Percentiles rank a stretch among this genome's conserved stretches.
Conservation (phyloP, 2,888 invertebrate genomes). For the Papilio demoleus region DNA sequence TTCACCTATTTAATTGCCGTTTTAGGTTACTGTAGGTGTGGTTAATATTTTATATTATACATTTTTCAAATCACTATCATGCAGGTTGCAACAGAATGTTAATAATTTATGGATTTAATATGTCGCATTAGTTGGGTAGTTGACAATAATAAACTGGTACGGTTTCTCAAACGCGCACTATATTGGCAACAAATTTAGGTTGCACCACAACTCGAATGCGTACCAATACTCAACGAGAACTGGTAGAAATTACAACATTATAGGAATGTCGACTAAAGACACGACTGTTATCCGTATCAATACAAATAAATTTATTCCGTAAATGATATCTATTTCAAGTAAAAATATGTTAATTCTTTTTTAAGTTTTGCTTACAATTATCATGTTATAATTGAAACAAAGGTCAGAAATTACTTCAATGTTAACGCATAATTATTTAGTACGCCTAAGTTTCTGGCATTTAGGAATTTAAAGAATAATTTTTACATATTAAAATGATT, state of each 20-base stretch:
- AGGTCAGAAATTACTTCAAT: background rate
- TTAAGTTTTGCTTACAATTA: background rate
- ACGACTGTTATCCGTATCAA: slow-evolving; percentile 26
- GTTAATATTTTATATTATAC: background rate
- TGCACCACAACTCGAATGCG: slow-evolving; percentile 49
- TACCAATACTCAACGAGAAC: slow-evolving; percentile 43
- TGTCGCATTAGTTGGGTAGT: slow-evolving; percentile 21
- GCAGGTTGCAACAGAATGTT: slow-evolving; percentile 28
- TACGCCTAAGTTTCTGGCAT: background rate
- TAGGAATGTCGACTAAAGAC: slow-evolving; percentile 49
- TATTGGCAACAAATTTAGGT: slow-evolving; percentile 51
- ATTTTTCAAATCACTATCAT: background rate
- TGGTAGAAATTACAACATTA: slow-evolving; percentile 47
- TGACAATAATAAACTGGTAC: slow-evolving; percentile 37
- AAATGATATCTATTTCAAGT: slow-evolving; percentile 12
- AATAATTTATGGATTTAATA: slow-evolving; percentile 11
- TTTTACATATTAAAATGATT: too few relatives aligned
- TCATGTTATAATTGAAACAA: background rate
- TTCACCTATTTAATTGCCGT: background rate
- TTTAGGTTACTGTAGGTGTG: background rate
- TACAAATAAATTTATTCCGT: slow-evolving; percentile 23
- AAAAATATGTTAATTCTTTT: background rate
- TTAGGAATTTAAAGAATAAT: background rate
- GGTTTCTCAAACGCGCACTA: slow-evolving; percentile 37
- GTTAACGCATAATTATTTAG: too few relatives aligned